These are phyloP conservation scores for cattle (Bos taurus) DNA, from an alignment of 2,113 vertebrate genomes.

Conservation along the genomic window ARS-UCD2.0 NC_037334.1:110097501-110098000, in stretches of 20 bases:
- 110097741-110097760: not conserved
- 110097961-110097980: too few relatives aligned
- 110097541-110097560: not conserved
- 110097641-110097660: too few relatives aligned
- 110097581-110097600: not conserved
- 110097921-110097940: too few relatives aligned
- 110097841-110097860: too few relatives aligned
- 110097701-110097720: not conserved
- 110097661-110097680: not conserved
- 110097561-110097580: not conserved
- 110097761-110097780: not conserved
- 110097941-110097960: too few relatives aligned
- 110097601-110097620: not conserved
- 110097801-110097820: too few relatives aligned
- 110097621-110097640: not conserved
- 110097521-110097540: not conserved
- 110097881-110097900: too few relatives aligned
- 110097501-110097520: not conserved
- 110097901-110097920: too few relatives aligned
- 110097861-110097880: too few relatives aligned
- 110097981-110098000: too few relatives aligned
- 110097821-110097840: too few relatives aligned
- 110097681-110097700: not conserved
- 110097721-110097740: not conserved
- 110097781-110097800: not conserved